These are phyloP conservation scores for Cryptophagus acutangulus DNA, from an alignment of 2,888 invertebrate genomes.

Conservation along the genomic window DNA sequence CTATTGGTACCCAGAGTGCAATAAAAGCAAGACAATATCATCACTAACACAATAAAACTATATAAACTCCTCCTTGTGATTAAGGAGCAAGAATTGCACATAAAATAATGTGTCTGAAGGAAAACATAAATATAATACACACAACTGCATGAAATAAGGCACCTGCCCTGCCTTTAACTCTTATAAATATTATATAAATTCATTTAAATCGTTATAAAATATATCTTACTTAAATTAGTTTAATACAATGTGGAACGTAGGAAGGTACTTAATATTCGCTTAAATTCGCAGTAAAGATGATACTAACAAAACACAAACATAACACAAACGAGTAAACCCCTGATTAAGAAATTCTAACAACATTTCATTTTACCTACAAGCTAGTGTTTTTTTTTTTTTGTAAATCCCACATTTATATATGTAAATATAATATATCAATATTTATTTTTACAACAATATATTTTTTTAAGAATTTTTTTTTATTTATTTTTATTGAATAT, in stretches of 20 bases:
- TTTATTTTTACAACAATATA: background rate
- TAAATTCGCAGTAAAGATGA: background rate
- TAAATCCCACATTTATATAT: background rate
- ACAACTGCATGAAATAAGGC: slow-evolving; percentile 31
- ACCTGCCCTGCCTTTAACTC: background rate
- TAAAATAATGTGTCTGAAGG: slow-evolving; percentile 35
- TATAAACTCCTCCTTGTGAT: slow-evolving; percentile 1
- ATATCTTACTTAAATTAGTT: background rate
- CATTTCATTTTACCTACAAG: background rate
- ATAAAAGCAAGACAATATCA: slow-evolving; percentile 8
- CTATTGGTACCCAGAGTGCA: slow-evolving; percentile 7
- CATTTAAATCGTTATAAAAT: slow-evolving; percentile 1
- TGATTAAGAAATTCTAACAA: slow-evolving; percentile 1
- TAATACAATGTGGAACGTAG: slow-evolving; percentile 4
- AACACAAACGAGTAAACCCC: background rate
- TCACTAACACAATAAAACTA: slow-evolving; percentile 4
- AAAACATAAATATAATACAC: slow-evolving; percentile 30
- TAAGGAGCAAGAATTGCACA: slow-evolving; percentile 33
- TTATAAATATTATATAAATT: background rate
- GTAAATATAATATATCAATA: background rate
- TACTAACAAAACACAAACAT: background rate
- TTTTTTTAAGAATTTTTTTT: background rate
- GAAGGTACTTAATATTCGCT: background rate
- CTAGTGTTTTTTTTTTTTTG: background rate
- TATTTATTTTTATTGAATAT: too few species aligned